Conservation (phyloP, 2,888 invertebrate genomes). For the Epicampocera succincta region DNA sequence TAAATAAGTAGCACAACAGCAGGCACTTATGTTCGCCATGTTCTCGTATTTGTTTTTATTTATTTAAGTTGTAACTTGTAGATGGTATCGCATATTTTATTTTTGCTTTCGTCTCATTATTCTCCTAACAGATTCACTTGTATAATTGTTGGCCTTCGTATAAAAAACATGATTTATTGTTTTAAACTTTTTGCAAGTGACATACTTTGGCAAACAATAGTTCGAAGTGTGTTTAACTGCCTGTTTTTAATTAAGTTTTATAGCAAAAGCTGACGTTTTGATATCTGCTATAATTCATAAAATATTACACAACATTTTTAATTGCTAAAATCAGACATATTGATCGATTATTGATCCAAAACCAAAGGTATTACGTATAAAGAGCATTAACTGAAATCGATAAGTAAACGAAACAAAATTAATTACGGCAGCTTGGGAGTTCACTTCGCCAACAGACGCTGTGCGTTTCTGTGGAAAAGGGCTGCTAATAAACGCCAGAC, state of each 20-base stretch:
- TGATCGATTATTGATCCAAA: too few relatives aligned
- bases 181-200: constrained; percentile 42
- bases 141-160: constrained; percentile 1
- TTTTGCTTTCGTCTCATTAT: neutral
- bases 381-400: too few relatives aligned
- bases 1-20: constrained; percentile 1
- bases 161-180: constrained; percentile 47
- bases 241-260: constrained; percentile 16
- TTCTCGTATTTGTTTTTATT: neutral
- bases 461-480: too few relatives aligned
- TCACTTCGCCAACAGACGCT: too few relatives aligned
- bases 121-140: neutral
- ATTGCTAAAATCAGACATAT: too few relatives aligned
- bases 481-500: too few relatives aligned
- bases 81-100: constrained; percentile 3
- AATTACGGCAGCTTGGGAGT: too few relatives aligned
- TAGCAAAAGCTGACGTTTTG: neutral
- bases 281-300: neutral
- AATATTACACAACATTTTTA: too few relatives aligned
- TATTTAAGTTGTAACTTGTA: constrained; percentile 9
- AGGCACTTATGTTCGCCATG: neutral
- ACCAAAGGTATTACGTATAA: too few relatives aligned
- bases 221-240: neutral
- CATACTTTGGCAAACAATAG: constrained; percentile 47
- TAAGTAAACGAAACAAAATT: too few relatives aligned